Conservation (phyloP, 2,797 vertebrate genomes). For the Momotus momota region DNA sequence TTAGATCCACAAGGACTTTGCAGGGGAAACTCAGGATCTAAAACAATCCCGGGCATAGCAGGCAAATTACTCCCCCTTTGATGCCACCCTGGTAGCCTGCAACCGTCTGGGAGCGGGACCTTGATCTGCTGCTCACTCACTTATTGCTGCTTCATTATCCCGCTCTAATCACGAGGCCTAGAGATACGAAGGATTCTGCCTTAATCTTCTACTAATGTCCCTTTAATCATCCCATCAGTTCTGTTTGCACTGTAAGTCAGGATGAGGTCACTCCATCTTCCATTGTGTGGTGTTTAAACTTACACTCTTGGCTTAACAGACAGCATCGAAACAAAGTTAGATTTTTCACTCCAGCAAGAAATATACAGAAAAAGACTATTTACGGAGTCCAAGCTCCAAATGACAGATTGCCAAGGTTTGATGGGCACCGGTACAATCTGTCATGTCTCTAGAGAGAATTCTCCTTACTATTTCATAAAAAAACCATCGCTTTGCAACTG, state of each 20-base stretch:
- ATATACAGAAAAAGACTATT: background rate
- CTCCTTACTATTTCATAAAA: background rate
- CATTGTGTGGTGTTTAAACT: background rate
- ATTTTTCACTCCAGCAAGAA: background rate
- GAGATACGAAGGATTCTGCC: conserved; percentile 45
- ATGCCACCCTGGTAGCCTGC: background rate
- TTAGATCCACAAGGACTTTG: background rate
- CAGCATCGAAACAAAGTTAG: background rate
- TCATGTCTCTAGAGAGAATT: background rate
- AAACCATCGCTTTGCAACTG: background rate
- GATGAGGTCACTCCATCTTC: conserved; percentile 1
- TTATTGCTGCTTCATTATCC: conserved; percentile 48
- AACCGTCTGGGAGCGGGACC: background rate
- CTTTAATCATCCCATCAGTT: conserved; percentile 52
- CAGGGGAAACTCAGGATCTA: background rate
- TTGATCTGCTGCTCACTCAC: conserved; percentile 34
- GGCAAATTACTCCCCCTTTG: background rate
- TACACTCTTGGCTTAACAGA: background rate
- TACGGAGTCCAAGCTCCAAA: background rate
- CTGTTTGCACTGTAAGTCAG: background rate
- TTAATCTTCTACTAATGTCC: conserved; percentile 50
- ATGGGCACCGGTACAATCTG: background rate
- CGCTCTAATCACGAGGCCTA: background rate
- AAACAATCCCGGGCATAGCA: background rate
- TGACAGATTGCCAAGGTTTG: background rate